These are phyloP conservation scores for Pachydiplax longipennis DNA, from an alignment of 2,888 invertebrate genomes.

Conservation along the genomic window DNA sequence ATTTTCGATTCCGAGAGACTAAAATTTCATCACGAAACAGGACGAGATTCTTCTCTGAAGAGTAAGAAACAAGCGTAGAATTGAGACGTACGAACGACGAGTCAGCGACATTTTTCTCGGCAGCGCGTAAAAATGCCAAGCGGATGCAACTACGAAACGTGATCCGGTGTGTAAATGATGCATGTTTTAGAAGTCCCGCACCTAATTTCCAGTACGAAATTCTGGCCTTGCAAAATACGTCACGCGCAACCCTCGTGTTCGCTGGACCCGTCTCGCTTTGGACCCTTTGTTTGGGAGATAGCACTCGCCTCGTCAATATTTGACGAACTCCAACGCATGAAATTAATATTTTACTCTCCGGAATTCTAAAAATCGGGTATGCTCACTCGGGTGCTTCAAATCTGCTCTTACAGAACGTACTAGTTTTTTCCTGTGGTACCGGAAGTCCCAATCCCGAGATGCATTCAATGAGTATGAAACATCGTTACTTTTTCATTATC, in stretches of 20 bases:
- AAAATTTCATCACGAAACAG: neutral
- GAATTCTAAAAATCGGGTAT: too few relatives aligned
- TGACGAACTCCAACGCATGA: neutral
- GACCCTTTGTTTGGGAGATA: neutral
- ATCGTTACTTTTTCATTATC: too few relatives aligned
- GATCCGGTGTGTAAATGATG: neutral
- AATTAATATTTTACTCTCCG: neutral
- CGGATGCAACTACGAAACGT: neutral
- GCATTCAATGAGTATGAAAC: too few relatives aligned
- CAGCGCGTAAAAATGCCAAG: neutral
- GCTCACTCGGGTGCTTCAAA: too few relatives aligned
- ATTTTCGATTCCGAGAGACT: too few relatives aligned
- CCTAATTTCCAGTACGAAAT: neutral
- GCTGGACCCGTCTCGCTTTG: neutral
- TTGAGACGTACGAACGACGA: neutral
- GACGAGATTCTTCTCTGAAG: neutral
- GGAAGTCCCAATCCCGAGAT: too few relatives aligned
- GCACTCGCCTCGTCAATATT: neutral
- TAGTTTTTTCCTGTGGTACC: too few relatives aligned
- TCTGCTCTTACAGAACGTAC: too few relatives aligned
- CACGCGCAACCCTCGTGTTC: neutral
- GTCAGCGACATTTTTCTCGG: neutral
- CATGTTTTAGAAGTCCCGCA: neutral
- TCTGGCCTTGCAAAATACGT: neutral
- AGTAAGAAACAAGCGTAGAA: neutral